A percentile compares a stretch with the other conserved stretches of the same genome.
These are phyloP conservation scores for Bimastos eiseni DNA, from an alignment of 2,888 invertebrate species.

Conservation along the genomic window DNA sequence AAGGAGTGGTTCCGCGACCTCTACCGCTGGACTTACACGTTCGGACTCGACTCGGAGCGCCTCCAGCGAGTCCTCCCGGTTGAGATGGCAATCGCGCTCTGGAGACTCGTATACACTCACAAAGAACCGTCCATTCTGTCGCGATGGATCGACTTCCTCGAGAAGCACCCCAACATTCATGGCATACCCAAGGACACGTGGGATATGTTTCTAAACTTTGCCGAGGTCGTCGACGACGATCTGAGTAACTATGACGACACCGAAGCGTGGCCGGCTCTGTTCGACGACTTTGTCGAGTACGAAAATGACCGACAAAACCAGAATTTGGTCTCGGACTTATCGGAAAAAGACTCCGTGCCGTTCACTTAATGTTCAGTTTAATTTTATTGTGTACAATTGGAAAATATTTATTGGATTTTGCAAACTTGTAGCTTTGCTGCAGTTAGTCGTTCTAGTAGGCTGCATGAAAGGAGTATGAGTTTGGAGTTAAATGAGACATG, in stretches of 20 bases:
- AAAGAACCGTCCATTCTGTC: conserved; percentile 77
- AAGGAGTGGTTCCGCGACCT: conserved; percentile 73
- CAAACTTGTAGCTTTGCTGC: conserved; percentile 8
- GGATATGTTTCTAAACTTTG: conserved; percentile 96
- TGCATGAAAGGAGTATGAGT: not conserved
- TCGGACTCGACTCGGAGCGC: conserved; percentile 81
- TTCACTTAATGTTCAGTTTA: conserved; percentile 7
- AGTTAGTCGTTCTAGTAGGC: not conserved
- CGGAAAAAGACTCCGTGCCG: conserved; percentile 9
- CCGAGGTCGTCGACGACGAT: conserved; percentile 86
- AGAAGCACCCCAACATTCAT: conserved; percentile 72
- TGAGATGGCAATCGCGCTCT: conserved; percentile 87
- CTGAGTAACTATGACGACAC: conserved; percentile 91
- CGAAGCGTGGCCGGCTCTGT: conserved; percentile 95
- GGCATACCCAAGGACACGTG: conserved; percentile 89
- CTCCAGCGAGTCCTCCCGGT: conserved; percentile 87
- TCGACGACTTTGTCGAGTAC: conserved; percentile 95
- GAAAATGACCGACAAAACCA: conserved; percentile 92
- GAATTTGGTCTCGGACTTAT: conserved; percentile 18
- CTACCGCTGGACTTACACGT: conserved; percentile 82
- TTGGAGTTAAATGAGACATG: not conserved
- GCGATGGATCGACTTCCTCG: conserved; percentile 85
- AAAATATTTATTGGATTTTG: conserved; percentile 16
- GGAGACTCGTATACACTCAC: conserved; percentile 88
- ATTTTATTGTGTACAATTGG: not conserved